phyloP scores from a whole-genome alignment of 2,113 vertebrate species.

The Psittacus erithacus region DNA sequence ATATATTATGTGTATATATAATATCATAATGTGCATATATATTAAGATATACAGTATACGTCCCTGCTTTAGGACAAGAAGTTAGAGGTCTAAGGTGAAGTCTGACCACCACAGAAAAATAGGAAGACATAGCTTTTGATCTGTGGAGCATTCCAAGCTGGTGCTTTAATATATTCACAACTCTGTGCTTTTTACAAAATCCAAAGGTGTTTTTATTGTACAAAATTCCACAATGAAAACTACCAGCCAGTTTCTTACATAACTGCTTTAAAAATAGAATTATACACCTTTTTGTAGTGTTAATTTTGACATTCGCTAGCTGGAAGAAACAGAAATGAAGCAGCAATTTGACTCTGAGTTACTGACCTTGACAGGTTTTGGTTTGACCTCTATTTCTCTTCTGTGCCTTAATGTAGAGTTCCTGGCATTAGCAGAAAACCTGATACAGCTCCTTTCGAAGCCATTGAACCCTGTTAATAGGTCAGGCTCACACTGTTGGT shows the following conservation, averaged over 20 bases:
- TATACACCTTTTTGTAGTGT: constrained; percentile 17
- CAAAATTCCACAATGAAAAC: constrained; percentile 34
- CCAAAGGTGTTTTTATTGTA: constrained; percentile 39
- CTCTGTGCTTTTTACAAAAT: constrained; percentile 35
- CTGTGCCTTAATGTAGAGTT: background rate
- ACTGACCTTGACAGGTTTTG: background rate
- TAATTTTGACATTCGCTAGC: constrained; percentile 35
- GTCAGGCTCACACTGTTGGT: background rate
- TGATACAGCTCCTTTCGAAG: background rate
- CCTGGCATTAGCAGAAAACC: background rate
- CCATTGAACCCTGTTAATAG: background rate
- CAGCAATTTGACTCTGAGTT: constrained; percentile 37
- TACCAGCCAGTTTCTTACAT: background rate
- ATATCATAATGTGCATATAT: too few relatives aligned
- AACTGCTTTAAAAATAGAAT: constrained; percentile 23
- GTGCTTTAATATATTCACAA: constrained; percentile 44
- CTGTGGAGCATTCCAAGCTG: background rate
- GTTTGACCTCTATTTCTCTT: background rate
- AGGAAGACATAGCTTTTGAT: background rate
- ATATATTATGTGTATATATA: too few relatives aligned
- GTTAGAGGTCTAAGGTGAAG: background rate
- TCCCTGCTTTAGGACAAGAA: background rate
- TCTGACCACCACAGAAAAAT: background rate
- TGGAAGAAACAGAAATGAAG: constrained; percentile 12
- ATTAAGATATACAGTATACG: background rate